Evolutionary conservation across 2,797 vertebrate species (phyloP).

Genomic region (Aplochiton taeniatus): DNA sequence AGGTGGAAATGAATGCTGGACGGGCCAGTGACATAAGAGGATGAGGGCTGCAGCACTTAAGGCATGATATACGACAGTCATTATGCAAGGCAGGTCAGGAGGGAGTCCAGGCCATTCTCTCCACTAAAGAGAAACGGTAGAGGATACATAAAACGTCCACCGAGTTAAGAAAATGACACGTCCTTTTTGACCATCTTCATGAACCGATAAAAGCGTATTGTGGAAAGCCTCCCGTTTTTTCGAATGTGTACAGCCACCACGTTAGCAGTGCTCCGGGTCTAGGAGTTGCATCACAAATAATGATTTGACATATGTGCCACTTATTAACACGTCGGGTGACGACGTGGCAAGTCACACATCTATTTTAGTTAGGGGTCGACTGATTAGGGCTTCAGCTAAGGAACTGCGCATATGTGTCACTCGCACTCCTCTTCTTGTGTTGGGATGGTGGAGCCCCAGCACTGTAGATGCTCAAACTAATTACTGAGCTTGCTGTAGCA

Average conservation of each 20-base stretch:
- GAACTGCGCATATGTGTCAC: slow-evolving; percentile 64
- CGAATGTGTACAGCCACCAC: slow-evolving; percentile 38
- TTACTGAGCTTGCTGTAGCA: slow-evolving; percentile 56
- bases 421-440: slow-evolving; percentile 53
- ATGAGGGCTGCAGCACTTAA: slow-evolving; percentile 72
- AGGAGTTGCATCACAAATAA: slow-evolving; percentile 71
- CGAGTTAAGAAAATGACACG: slow-evolving; percentile 54
- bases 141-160: slow-evolving; percentile 57
- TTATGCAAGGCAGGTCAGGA: slow-evolving; percentile 73
- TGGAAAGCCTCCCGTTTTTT: too few species aligned
- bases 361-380: slow-evolving; percentile 73
- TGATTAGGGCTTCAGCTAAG: slow-evolving; percentile 70
- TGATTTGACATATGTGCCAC: slow-evolving; percentile 71
- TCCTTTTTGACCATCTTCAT: slow-evolving; percentile 42
- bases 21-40: slow-evolving; percentile 62
- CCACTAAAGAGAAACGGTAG: slow-evolving; percentile 57
- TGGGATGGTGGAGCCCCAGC: slow-evolving; percentile 61
- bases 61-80: slow-evolving; percentile 80
- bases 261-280: slow-evolving; percentile 31
- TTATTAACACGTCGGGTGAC: slow-evolving; percentile 81
- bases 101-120: slow-evolving; percentile 67
- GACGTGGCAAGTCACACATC: slow-evolving; percentile 74
- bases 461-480: slow-evolving; percentile 63
- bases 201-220: too few species aligned
- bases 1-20: slow-evolving; percentile 70